phyloP scores from a whole-genome alignment of 2,113 vertebrate species.

The Pelecanoides urinatrix region DNA sequence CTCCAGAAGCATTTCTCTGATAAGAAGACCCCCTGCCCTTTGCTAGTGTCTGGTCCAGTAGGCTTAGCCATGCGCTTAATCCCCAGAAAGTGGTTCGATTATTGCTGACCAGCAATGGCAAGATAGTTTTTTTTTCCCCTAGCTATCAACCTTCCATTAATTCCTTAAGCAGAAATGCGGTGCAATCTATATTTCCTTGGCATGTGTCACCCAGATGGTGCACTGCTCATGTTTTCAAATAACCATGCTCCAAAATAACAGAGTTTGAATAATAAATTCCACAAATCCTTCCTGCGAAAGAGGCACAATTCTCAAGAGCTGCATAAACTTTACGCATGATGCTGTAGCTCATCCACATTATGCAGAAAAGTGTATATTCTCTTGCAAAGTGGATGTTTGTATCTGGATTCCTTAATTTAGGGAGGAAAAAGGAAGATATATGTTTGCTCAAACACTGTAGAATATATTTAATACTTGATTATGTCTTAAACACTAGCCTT shows the following conservation, averaged over 20 bases:
- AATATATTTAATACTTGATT: conserved; percentile 70
- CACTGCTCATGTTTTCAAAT: conserved; percentile 84
- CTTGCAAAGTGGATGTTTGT: conserved; percentile 58
- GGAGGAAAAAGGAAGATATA: background rate
- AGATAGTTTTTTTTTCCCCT: conserved; percentile 82
- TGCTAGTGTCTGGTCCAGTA: conserved; percentile 97
- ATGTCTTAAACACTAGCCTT: conserved; percentile 71
- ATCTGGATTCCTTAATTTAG: conserved; percentile 55
- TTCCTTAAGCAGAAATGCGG: conserved; percentile 85
- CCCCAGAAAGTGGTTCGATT: conserved; percentile 99
- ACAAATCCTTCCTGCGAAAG: conserved; percentile 79
- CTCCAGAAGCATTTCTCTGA: conserved; percentile 97
- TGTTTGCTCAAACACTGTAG: conserved; percentile 63
- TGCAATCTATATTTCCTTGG: conserved; percentile 89
- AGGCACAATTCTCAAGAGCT: conserved; percentile 80
- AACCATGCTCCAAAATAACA: conserved; percentile 82
- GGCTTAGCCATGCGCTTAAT: conserved; percentile 99
- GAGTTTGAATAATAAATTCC: conserved; percentile 85
- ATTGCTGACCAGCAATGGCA: conserved; percentile 99
- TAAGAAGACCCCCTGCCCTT: conserved; percentile 93
- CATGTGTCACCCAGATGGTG: conserved; percentile 86
- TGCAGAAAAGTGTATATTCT: conserved; percentile 70
- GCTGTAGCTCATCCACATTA: conserved; percentile 78
- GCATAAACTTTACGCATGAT: conserved; percentile 80
- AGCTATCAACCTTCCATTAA: conserved; percentile 88